phyloP scores from a whole-genome alignment of 2,888 invertebrate genomes.

The Drosophila meridiana region DNA sequence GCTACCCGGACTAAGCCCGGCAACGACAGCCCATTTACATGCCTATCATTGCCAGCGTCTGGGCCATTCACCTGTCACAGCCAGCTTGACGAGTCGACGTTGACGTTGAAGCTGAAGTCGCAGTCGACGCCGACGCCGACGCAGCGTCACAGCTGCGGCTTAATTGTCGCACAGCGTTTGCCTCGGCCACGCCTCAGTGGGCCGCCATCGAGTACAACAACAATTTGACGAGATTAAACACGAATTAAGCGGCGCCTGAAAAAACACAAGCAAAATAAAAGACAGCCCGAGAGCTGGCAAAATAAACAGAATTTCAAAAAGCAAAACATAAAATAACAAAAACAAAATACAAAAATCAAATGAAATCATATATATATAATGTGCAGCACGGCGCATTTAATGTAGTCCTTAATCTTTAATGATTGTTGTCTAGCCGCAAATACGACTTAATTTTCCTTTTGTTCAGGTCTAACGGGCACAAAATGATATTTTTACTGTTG shows the following conservation, averaged over 20 bases:
- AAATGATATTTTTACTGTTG: neutral
- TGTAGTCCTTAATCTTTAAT: slow-evolving; percentile 69
- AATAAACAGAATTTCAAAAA: slow-evolving; percentile 33
- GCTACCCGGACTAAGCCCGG: slow-evolving; percentile 32
- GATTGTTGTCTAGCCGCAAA: slow-evolving; percentile 5
- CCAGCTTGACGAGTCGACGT: slow-evolving; percentile 43
- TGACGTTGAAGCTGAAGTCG: neutral
- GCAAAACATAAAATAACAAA: neutral
- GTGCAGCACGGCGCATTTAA: slow-evolving; percentile 54
- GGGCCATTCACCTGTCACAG: slow-evolving; percentile 66
- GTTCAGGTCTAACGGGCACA: neutral
- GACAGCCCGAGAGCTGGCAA: slow-evolving; percentile 12
- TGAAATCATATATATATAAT: slow-evolving; percentile 67
- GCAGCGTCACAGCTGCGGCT: slow-evolving; percentile 40
- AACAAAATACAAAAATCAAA: slow-evolving; percentile 29
- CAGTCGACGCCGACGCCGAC: neutral
- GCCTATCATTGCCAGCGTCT: slow-evolving; percentile 64
- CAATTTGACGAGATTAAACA: slow-evolving; percentile 71
- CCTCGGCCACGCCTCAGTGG: slow-evolving; percentile 58
- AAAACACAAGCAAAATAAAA: slow-evolving; percentile 42
- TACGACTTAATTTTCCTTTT: neutral
- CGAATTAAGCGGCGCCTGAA: slow-evolving; percentile 68
- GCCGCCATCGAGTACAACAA: slow-evolving; percentile 35
- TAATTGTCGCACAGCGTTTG: slow-evolving; percentile 48
- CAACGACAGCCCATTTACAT: slow-evolving; percentile 57